phyloP scores from a whole-genome alignment of 92 coral and sea anemone species.

The Blastomussa wellsi region DNA sequence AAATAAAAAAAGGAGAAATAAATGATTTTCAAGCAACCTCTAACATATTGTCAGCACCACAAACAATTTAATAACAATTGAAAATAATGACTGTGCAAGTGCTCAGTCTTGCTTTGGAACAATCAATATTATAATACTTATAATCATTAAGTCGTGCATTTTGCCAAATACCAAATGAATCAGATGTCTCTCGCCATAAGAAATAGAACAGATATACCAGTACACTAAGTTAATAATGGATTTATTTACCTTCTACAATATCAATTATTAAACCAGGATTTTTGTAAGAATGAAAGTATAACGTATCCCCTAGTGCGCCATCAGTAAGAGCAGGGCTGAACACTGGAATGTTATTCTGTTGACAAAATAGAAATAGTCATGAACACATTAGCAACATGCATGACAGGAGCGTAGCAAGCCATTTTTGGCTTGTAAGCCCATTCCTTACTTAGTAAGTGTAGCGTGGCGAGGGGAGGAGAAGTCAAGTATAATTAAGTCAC shows the following conservation, averaged over 20 bases:
- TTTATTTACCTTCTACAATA: constrained; percentile 76
- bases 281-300: constrained; percentile 83
- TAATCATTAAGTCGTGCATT: background rate
- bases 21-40: background rate
- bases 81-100: background rate
- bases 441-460: too few relatives aligned
- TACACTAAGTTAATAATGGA: background rate
- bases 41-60: background rate
- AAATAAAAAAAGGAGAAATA: background rate
- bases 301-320: constrained; percentile 93
- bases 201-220: too few relatives aligned
- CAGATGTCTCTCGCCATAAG: background rate
- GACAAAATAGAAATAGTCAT: background rate
- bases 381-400: background rate
- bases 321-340: constrained; percentile 93
- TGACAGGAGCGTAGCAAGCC: too few relatives aligned
- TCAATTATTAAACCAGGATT: constrained; percentile 91
- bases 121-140: background rate
- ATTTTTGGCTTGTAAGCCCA: too few relatives aligned
- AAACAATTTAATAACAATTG: background rate
- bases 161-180: background rate
- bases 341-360: constrained; percentile 89
- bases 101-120: background rate
- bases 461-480: too few relatives aligned
- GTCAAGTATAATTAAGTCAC: too few relatives aligned